Evolutionary conservation across 1,140 invertebrate genomes (phyloP).

Genomic region (Drosophila athabasca): DNA sequence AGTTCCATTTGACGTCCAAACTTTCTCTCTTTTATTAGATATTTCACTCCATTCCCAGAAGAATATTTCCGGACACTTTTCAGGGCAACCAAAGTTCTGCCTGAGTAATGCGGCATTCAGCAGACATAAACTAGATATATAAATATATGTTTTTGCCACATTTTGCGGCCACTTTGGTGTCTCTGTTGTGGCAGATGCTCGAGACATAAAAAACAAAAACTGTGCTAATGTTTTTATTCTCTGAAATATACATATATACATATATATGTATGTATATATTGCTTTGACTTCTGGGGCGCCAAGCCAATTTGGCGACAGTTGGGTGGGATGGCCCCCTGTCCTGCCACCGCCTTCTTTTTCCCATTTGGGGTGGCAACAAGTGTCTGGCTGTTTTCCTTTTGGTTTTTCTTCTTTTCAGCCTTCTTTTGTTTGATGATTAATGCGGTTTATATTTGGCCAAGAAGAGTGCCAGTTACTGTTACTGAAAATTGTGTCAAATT

Average conservation of each 20-base stretch:
- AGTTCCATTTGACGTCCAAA: not conserved
- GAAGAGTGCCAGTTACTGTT: not conserved
- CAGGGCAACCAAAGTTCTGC: slow-evolving; percentile 5
- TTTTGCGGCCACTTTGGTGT: slow-evolving; percentile 31
- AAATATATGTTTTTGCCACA: slow-evolving; percentile 25
- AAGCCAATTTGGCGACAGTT: slow-evolving; percentile 50
- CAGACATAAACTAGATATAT: slow-evolving; percentile 17
- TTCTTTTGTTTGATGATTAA: slow-evolving; percentile 45
- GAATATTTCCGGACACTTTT: not conserved
- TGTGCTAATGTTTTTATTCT: slow-evolving; percentile 58
- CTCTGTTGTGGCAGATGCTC: slow-evolving; percentile 30
- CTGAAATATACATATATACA: slow-evolving; percentile 13
- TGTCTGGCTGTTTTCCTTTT: slow-evolving; percentile 15
- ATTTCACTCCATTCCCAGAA: not conserved
- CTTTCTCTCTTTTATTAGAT: not conserved
- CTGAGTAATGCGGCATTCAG: not conserved
- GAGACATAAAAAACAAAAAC: slow-evolving; percentile 36
- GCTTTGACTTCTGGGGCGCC: slow-evolving; percentile 40
- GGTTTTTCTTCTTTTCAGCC: slow-evolving; percentile 10
- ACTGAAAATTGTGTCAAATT: slow-evolving; percentile 27
- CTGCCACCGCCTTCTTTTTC: slow-evolving; percentile 1
- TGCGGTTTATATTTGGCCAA: slow-evolving; percentile 41
- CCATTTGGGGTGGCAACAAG: slow-evolving; percentile 37
- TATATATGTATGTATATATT: slow-evolving; percentile 19
- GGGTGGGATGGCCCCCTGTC: slow-evolving; percentile 8